These are phyloP conservation scores for Trypoxylon attenuatum DNA, from an alignment of 2,888 invertebrate species.

Conservation along the genomic window DNA sequence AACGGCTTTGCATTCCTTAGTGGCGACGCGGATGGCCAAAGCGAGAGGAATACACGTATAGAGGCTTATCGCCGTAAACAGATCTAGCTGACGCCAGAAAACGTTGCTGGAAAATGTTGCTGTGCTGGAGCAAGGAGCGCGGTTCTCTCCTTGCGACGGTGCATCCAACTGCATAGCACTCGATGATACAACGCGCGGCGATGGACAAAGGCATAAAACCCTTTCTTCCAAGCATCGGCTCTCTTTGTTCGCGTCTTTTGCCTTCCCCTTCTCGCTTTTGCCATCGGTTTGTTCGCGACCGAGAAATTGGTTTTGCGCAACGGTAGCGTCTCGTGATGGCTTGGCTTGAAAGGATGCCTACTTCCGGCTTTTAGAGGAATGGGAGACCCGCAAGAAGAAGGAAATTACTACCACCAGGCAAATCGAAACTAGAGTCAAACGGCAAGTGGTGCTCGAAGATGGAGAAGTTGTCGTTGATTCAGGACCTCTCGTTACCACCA, in stretches of 20 bases:
- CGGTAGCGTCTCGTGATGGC: neutral
- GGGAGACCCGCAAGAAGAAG: constrained; percentile 92
- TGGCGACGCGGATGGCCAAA: constrained; percentile 7
- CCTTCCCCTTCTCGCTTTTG: no score
- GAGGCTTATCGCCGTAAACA: no score
- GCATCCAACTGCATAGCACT: no score
- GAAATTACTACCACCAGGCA: constrained; percentile 93
- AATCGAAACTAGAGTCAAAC: constrained; percentile 92
- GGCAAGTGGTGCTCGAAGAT: constrained; percentile 92
- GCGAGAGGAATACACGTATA: no score
- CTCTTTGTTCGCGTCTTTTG: neutral
- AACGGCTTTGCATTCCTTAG: constrained; percentile 25
- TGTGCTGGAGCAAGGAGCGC: no score
- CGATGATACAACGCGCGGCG: no score
- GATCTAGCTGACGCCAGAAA: neutral
- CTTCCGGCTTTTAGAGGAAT: constrained; percentile 85
- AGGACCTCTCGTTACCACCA: constrained; percentile 92
- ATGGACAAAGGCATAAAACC: constrained; percentile 16
- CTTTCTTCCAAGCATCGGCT: neutral
- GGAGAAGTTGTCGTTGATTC: constrained; percentile 92
- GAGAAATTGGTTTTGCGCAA: constrained; percentile 41
- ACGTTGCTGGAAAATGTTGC: no score
- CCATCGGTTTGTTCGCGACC: neutral
- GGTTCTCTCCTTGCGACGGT: no score
- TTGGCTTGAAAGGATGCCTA: constrained; percentile 14